Conservation (phyloP, 2,797 vertebrate genomes). For the Lemur catta region DNA sequence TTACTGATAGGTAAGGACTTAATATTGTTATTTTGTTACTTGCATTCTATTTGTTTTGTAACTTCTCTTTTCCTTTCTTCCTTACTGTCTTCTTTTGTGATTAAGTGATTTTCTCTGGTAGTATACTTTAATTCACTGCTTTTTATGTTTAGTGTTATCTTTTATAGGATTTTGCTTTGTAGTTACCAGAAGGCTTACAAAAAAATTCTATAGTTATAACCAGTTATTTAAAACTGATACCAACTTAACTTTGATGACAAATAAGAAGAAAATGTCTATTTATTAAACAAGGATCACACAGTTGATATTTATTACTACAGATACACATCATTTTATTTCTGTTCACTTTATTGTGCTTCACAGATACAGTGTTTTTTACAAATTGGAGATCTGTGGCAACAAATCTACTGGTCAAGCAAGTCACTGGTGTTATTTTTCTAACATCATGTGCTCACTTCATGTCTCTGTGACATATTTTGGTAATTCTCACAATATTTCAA, state of each 20-base stretch:
- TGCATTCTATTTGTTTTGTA: background rate
- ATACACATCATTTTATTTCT: background rate
- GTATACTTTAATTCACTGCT: background rate
- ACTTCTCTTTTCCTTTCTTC: background rate
- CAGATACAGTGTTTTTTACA: background rate
- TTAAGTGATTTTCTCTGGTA: background rate
- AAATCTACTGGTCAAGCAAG: background rate
- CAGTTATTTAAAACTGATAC: background rate
- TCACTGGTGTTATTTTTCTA: background rate
- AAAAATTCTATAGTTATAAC: background rate
- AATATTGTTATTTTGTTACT: background rate
- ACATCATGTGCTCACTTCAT: background rate
- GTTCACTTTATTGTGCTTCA: too few species aligned
- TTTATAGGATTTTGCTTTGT: background rate
- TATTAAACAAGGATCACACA: background rate
- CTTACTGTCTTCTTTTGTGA: background rate
- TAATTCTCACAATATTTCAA: background rate
- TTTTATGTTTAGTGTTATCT: background rate
- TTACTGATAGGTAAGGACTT: background rate
- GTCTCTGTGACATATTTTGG: background rate
- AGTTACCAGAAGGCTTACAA: background rate
- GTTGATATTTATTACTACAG: background rate
- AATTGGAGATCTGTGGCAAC: background rate
- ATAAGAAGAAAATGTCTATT: background rate
- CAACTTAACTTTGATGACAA: background rate